Conservation (phyloP, 2,888 invertebrate species). For the Oscheius sp. region DNA sequence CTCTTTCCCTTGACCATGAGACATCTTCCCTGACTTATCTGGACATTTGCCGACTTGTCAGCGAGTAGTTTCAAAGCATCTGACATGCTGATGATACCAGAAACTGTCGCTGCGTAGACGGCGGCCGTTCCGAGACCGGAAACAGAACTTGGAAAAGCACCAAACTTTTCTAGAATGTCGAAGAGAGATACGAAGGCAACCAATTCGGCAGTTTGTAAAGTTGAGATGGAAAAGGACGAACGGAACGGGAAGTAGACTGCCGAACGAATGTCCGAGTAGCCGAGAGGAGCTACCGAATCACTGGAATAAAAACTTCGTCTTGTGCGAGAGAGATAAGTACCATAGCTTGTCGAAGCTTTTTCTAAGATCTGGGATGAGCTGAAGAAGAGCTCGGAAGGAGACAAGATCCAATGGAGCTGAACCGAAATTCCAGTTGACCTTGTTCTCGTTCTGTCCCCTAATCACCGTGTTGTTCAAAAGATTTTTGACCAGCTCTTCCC, state of each 20-base stretch:
- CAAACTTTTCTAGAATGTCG: constrained; percentile 39
- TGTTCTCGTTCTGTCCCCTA: neutral
- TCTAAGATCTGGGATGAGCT: neutral
- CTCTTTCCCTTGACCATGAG: constrained; percentile 30
- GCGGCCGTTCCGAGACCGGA: constrained; percentile 43
- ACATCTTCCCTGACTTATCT: constrained; percentile 37
- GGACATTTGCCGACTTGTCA: constrained; percentile 31
- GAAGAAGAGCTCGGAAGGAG: constrained; percentile 8
- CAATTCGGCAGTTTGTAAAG: constrained; percentile 43
- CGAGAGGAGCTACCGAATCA: constrained; percentile 38
- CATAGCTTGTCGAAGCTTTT: constrained; percentile 9
- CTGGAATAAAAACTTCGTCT: neutral
- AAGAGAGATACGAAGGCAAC: constrained; percentile 46
- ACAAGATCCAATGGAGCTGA: constrained; percentile 2
- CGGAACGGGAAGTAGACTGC: constrained; percentile 52
- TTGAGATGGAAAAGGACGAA: constrained; percentile 42
- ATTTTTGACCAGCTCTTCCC: constrained; percentile 44
- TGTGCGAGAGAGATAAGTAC: neutral
- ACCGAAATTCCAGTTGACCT: constrained; percentile 8
- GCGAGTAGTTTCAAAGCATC: constrained; percentile 42
- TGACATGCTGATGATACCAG: constrained; percentile 42
- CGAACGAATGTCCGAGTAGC: constrained; percentile 44
- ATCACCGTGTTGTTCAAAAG: constrained; percentile 20
- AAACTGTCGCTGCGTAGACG: constrained; percentile 42
- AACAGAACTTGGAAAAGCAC: constrained; percentile 39